Evolutionary conservation across 2,113 vertebrate genomes (phyloP).

Genomic region (Esox niger): DNA sequence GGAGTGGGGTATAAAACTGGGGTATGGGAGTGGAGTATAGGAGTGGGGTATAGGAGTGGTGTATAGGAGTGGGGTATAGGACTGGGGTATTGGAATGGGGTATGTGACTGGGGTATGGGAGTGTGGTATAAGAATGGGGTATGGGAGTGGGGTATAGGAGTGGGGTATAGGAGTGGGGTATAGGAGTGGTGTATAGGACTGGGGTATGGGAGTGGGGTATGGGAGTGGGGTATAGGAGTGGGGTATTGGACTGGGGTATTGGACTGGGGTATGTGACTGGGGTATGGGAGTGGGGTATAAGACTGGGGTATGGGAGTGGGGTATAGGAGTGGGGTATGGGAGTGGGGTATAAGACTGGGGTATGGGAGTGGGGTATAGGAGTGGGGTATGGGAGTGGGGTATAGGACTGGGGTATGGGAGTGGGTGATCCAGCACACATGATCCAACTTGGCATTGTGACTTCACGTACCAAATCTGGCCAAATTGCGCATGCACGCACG

Average conservation of each 20-base stretch:
- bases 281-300: too few species aligned
- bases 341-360: background rate
- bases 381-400: too few species aligned
- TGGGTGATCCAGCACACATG: conserved; percentile 45
- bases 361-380: background rate
- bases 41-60: conserved; percentile 25
- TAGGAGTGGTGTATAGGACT: background rate
- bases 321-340: background rate
- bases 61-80: conserved; percentile 25
- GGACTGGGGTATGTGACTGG: too few species aligned
- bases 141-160: background rate
- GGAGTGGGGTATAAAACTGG: too few species aligned
- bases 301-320: conserved; percentile 5
- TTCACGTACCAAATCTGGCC: conserved; percentile 45
- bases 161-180: background rate
- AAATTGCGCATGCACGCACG: conserved; percentile 25
- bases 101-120: background rate
- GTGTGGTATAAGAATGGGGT: background rate
- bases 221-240: too few species aligned
- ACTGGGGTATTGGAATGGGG: background rate
- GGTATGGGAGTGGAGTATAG: background rate
- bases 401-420: background rate
- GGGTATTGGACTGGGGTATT: background rate
- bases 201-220: background rate
- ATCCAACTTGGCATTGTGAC: conserved; percentile 51